Base-by-base conservation (phyloP, 2,888 invertebrate species). In the Cephus pygmeus region DNA sequence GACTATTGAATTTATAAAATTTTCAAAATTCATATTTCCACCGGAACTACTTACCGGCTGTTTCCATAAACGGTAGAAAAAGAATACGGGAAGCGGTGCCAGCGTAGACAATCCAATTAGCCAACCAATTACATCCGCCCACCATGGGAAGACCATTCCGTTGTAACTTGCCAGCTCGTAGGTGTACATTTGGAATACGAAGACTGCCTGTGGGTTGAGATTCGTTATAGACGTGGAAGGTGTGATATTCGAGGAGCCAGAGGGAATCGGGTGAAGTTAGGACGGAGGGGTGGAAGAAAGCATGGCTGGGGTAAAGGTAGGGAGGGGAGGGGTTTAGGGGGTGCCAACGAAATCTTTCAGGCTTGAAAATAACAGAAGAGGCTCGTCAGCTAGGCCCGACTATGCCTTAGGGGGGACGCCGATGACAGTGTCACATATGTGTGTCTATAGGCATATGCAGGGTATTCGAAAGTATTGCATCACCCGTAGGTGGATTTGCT, bases 41-140 rank as follows among this genome's bases (percentile, higher is more conserved):
- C 56, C 9, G 23, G 9, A 23, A 71, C 4, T 71, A 88, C 92
- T 91, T 88, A 93, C 93, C 89, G 91, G 90, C 77, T 90, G 86
- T 80, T 88, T 89, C 82, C 88, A 89, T 0, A 94, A 85, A 82
- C 93, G 92, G 81, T 92, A 91, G 31, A 92, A 84, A 0, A 95
- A 93, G 35, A 95, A 94, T 3, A 94, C 88, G 0, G 96, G 95
- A 86, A 97, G 94, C 1, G 96, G 93, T 0, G 94, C 85, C 2
- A 97, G 92, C 0, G 97, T 96, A 1, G 95, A 92, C 1, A 95
- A 82, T 0, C 96, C 96, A 77, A 97, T 94, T 74, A 94, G 87
- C 94, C 96, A 95, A 9, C 97, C 97, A 36, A 96, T 88, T 1
- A 92, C 89, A 82, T 95, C 94, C 23, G 96, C 96, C 93, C 95